phyloP scores from a whole-genome alignment of 2,888 invertebrate species.

The Lithophane ornitopus region DNA sequence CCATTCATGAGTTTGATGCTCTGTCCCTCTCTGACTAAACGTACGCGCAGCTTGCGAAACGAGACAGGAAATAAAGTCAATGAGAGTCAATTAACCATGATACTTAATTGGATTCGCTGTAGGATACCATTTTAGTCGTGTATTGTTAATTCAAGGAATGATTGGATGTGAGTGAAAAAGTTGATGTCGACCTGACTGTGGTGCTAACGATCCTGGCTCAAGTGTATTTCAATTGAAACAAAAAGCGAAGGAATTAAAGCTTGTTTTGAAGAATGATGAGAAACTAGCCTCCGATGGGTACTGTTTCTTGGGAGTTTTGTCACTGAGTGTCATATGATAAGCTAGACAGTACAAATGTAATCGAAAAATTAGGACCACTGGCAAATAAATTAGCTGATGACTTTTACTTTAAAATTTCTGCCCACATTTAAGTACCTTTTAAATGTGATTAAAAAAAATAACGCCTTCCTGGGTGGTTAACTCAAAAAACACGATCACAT shows the following conservation, averaged over 20 bases:
- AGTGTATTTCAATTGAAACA: conserved; percentile 22
- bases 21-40: conserved; percentile 67
- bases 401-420: neutral
- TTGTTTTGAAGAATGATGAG: conserved; percentile 47
- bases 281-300: neutral
- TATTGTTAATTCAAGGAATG: conserved; percentile 54
- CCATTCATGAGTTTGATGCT: conserved; percentile 78
- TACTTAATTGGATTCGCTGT: conserved; percentile 68
- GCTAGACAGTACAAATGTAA: neutral
- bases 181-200: conserved; percentile 10
- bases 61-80: conserved; percentile 76
- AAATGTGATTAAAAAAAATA: neutral
- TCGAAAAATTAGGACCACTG: neutral
- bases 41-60: conserved; percentile 54
- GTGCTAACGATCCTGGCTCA: neutral
- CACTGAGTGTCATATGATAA: neutral
- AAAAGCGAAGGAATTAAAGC: conserved; percentile 35
- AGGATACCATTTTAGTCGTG: conserved; percentile 54
- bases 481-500: neutral
- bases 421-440: too few species aligned
- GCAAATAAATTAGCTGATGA: neutral
- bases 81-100: conserved; percentile 77
- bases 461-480: neutral
- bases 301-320: conserved; percentile 15
- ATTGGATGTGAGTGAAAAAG: conserved; percentile 43